phyloP scores from a whole-genome alignment of 2,888 invertebrate species.

The Drosophila hawaiiensis region DNA sequence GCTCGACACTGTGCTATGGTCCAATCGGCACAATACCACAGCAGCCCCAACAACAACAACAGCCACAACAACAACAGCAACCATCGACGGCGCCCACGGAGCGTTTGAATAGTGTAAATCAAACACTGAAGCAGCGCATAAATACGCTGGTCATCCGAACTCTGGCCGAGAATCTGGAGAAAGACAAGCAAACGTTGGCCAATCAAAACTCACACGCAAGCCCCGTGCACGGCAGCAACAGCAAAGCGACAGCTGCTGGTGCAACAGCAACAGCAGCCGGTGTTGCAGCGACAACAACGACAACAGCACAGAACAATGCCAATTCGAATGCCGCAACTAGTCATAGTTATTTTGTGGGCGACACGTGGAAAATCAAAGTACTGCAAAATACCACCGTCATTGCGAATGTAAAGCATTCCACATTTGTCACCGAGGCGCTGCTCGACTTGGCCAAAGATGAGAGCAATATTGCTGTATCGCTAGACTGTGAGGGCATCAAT shows the following conservation, averaged over 20 bases:
- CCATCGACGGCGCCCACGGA: slow-evolving; percentile 68
- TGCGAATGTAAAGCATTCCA: slow-evolving; percentile 91
- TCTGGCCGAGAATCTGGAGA: slow-evolving; percentile 92
- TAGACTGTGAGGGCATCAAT: slow-evolving; percentile 97
- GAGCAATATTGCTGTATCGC: slow-evolving; percentile 89
- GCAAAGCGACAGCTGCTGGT: slow-evolving; percentile 28
- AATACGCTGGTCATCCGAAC: slow-evolving; percentile 95
- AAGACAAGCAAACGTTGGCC: slow-evolving; percentile 84
- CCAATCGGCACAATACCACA: slow-evolving; percentile 51
- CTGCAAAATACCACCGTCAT: slow-evolving; percentile 93
- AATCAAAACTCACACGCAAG: slow-evolving; percentile 82
- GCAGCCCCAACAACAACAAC: slow-evolving; percentile 16
- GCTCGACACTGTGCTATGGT: slow-evolving; percentile 87
- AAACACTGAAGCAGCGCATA: slow-evolving; percentile 94
- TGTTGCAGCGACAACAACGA: slow-evolving; percentile 79
- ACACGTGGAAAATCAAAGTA: slow-evolving; percentile 93
- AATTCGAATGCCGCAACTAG: slow-evolving; percentile 82
- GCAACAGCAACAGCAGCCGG: slow-evolving; percentile 68
- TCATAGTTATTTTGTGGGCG: slow-evolving; percentile 87
- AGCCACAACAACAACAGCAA: slow-evolving; percentile 3
- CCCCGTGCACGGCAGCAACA: slow-evolving; percentile 76
- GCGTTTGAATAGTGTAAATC: slow-evolving; percentile 86
- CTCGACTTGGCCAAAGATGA: slow-evolving; percentile 86
- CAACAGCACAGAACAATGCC: slow-evolving; percentile 70
- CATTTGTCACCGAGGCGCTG: slow-evolving; percentile 91